Base-by-base conservation (phyloP, 2,797 vertebrate genomes). In the Sebastes melanostomus region DNA sequence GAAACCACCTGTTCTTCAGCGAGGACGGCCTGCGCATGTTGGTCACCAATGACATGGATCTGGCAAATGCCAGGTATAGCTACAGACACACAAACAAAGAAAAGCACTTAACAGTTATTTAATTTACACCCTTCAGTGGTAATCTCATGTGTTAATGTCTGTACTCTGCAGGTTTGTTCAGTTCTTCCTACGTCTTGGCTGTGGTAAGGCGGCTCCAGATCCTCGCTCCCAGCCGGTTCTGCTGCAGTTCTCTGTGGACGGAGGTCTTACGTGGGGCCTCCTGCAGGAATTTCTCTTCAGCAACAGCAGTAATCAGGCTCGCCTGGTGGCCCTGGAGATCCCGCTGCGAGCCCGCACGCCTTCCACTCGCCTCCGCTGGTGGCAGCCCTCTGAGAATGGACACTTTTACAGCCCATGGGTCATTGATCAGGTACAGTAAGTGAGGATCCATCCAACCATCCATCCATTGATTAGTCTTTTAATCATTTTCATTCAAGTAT, bases 331-430 rank as follows among this genome's bases (percentile, higher is more conserved):
- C 38, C 91, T 99, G 85, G 97, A 99, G 89, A 97, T 99, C 81
- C 98, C 98, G 1, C 78, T 98, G 85, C 97, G 97, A 60, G 97
- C 98, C 18, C 97, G 97, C 3, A 97, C 97, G 0, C 20, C 93
- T 18, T 96, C 97, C 62, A 97, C 98, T 3, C 97, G 97, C 5
- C 94, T 99, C 20, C 97, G 97, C 83, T 99, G 98, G 98, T 99
- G 98, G 98, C 98, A 99, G 4, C 98, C 98, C 0, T 99, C 98
- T 0, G 98, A 98, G 62, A 97, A 97, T 0, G 98, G 98, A 25
- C 97, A 99, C 86, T 99, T 99, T 93, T 98, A 98, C 89, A 99
- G 98, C 30, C 98, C 98, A n/a, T 99, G 98, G 98, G 98, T 99
- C 69, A 99, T 99, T 2, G 98, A 99, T 92, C 98, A 99, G 97